Conservation (phyloP, 2,113 vertebrate genomes). For the Turnix velox region DNA sequence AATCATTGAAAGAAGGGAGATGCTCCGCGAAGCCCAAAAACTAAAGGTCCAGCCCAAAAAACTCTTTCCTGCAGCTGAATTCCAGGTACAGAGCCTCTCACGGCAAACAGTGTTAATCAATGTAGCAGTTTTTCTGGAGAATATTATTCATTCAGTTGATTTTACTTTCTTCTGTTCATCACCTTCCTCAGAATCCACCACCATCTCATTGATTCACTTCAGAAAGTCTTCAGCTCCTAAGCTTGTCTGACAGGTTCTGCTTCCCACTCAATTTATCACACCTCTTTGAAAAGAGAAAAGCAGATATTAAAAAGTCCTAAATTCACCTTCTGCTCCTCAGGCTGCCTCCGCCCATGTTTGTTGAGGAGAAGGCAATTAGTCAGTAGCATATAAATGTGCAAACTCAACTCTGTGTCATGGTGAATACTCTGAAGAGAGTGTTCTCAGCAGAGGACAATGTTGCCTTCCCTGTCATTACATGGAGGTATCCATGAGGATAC, state of each 20-base stretch:
- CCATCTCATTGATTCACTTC: not conserved
- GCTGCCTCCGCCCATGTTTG: conserved; percentile 9
- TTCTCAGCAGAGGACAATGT: not conserved
- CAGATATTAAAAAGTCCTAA: not conserved
- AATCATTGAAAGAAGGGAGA: conserved; percentile 56
- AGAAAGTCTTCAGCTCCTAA: not conserved
- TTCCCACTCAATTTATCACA: conserved; percentile 18
- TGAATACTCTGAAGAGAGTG: not conserved
- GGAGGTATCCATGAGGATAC: not conserved
- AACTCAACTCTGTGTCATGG: not conserved
- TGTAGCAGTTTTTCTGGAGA: not conserved
- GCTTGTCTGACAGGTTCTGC: conserved; percentile 30
- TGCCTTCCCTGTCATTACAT: rapidly evolving
- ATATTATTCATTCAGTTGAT: not conserved
- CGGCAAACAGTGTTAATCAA: not conserved
- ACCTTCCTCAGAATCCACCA: not conserved
- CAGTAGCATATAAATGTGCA: not conserved
- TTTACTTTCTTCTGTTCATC: not conserved
- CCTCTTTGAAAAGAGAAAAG: not conserved
- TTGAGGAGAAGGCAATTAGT: not conserved
- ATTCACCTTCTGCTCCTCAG: not conserved
- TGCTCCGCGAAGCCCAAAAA: not conserved
- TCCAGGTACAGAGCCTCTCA: conserved; percentile 68
- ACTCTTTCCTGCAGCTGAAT: conserved; percentile 37
- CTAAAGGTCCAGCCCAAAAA: not conserved